Evolutionary conservation across 2,797 vertebrate species (phyloP), one percentile per base, ranked within the genome.

Genomic region (Peromyscus melanophrys): DNA sequence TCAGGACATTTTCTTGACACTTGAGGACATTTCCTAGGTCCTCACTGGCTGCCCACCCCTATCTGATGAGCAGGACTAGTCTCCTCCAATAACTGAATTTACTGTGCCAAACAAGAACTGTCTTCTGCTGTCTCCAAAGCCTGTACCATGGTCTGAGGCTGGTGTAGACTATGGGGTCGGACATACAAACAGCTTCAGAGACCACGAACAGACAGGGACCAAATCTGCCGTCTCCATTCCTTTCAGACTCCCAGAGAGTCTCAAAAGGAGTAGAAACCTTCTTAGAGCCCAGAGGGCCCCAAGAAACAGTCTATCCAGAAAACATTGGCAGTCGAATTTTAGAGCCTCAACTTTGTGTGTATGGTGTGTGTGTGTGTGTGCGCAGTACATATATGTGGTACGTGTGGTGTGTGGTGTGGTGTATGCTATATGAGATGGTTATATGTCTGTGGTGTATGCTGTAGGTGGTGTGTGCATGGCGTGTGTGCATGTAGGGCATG

Each of bases 261-360:
- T 52, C 59, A 1, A 40, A 75, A 29, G 4, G 31, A 16, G n/a
- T 29, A 11, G 19, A n/a, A 40, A 31, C 17, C 46, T 40, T 52
- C 37, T 10, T 2, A 9, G 19, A 46, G 31, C 17, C 13, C 25
- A 49, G n/a, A 57, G 29, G 29, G 0, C 63, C n/a, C 27, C 55
- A 12, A 8, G 46, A 52, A 43, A 37, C 23, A 9, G 3, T 17
- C 34, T 27, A 13, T n/a, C 31, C 10, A 49, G 63, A 67, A 87
- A 40, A 59, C 46, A 0, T 23, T 5, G 37, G 52, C 37, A 5
- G 13, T 23, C 13, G 0, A 0, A 6, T 40, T 89, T 81, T 55
- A 49, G 73, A 80, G 25, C n/a, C 21, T 89, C 82, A 63, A 0
- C 11, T 37, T 40, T 21, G 49, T 71, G 13, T 55, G 8, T 71